Percentiles rank a stretch among this genome's conserved stretches.
Evolutionary conservation across 2,888 invertebrate species (phyloP).

Genomic region (Amblyjoppa proteus): DNA sequence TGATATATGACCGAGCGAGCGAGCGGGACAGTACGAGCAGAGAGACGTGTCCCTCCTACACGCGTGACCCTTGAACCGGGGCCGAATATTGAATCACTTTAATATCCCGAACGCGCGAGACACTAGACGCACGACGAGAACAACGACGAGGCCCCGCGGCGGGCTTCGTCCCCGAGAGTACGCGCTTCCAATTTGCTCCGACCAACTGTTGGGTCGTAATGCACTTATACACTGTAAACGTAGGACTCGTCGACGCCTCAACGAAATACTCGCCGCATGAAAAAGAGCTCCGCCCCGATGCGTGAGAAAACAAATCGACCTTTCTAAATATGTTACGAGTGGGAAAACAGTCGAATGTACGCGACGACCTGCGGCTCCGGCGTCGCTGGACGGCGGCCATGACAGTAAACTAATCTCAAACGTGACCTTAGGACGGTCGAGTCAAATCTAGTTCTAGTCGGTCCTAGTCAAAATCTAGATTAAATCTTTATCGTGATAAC

Average conservation of each 20-base stretch:
- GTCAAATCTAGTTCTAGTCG: too few relatives aligned
- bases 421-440: too few relatives aligned
- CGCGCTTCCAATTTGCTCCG: constrained; percentile 13
- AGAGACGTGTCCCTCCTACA: constrained; percentile 77
- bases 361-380: too few relatives aligned
- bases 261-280: not conserved
- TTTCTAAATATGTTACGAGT: not conserved
- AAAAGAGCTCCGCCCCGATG: not conserved
- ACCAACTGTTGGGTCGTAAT: constrained; percentile 5
- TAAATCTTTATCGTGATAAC: too few relatives aligned
- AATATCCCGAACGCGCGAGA: constrained; percentile 74
- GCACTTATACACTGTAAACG: constrained; percentile 14
- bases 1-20: constrained; percentile 75
- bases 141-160: constrained; percentile 19
- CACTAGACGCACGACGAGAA: constrained; percentile 64
- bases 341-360: too few relatives aligned
- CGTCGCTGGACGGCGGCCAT: too few relatives aligned
- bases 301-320: not conserved
- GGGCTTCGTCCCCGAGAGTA: not conserved
- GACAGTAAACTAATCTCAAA: too few relatives aligned
- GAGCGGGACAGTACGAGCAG: constrained; percentile 56
- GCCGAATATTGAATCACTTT: constrained; percentile 80
- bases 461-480: too few relatives aligned
- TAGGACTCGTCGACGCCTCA: not conserved
- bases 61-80: constrained; percentile 74